Conservation (phyloP, 37 sponge, comb jelly and placozoan genomes). For the Theonella swinhoei region DNA sequence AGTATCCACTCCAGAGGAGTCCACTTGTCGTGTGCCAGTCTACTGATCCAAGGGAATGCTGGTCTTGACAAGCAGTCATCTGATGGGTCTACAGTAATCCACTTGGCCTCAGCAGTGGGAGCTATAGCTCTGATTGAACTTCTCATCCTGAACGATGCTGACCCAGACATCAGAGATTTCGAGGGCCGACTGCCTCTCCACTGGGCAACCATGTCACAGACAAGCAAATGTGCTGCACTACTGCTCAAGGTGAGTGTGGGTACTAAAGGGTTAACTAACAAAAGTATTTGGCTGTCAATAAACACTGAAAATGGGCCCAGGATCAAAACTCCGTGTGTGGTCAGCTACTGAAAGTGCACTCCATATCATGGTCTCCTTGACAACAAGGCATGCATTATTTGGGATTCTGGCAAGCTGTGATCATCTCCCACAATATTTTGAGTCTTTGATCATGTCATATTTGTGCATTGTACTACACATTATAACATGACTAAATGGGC, state of each 20-base stretch:
- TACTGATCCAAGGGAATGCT: constrained; percentile 65
- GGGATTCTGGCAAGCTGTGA: too few relatives aligned
- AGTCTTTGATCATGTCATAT: too few relatives aligned
- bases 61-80: constrained; percentile 68
- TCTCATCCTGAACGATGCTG: constrained; percentile 73
- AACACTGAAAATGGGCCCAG: too few relatives aligned
- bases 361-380: too few relatives aligned
- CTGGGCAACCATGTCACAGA: constrained; percentile 64
- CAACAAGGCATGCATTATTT: too few relatives aligned
- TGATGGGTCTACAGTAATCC: constrained; percentile 82
- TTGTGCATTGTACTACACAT: too few relatives aligned
- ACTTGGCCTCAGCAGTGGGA: constrained; percentile 76
- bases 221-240: constrained; percentile 28
- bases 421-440: too few relatives aligned
- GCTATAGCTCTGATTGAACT: constrained; percentile 74
- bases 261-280: too few relatives aligned
- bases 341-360: too few relatives aligned
- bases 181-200: constrained; percentile 85
- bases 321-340: too few relatives aligned
- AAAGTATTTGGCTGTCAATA: too few relatives aligned
- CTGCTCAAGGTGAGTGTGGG: constrained; percentile 57
- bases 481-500: too few relatives aligned
- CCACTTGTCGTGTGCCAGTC: constrained; percentile 81
- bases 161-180: constrained; percentile 68
- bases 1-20: constrained; percentile 49